A percentile compares a stretch with the other conserved stretches of the same genome.
phyloP scores from a whole-genome alignment of 2,113 vertebrate genomes.

The Megaceryle torquata region DNA sequence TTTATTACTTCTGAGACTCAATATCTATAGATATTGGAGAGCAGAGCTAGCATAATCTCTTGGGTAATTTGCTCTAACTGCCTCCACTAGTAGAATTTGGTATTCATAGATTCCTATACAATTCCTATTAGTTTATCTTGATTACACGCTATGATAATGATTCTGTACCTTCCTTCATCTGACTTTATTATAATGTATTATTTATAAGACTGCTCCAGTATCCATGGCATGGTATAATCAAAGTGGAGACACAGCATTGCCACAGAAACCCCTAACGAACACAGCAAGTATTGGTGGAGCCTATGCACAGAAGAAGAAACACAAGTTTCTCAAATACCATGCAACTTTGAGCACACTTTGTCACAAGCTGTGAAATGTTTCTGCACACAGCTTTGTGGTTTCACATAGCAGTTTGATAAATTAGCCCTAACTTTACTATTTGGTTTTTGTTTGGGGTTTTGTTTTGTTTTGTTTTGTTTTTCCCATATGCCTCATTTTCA shows the following conservation, averaged over 20 bases:
- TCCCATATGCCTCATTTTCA: background rate
- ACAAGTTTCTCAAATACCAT: background rate
- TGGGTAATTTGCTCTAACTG: background rate
- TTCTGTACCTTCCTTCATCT: background rate
- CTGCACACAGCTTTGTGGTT: background rate
- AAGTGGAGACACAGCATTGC: background rate
- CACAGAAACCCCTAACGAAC: background rate
- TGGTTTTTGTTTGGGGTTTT: background rate
- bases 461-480: background rate
- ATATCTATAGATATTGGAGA: background rate
- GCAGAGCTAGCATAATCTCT: background rate
- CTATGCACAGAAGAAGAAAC: background rate
- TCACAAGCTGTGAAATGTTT: background rate
- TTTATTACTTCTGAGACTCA: background rate
- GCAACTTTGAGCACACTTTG: background rate
- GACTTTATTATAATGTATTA: background rate
- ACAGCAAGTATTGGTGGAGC: accelerated
- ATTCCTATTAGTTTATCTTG: background rate
- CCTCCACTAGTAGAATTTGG: background rate
- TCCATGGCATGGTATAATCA: background rate
- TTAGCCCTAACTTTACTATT: background rate
- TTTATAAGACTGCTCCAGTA: background rate
- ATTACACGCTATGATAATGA: background rate
- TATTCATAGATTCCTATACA: conserved; percentile 4
- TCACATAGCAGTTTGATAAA: background rate